phyloP scores from a whole-genome alignment of 2,113 vertebrate species.

The Apistogramma diplotaenia region DNA sequence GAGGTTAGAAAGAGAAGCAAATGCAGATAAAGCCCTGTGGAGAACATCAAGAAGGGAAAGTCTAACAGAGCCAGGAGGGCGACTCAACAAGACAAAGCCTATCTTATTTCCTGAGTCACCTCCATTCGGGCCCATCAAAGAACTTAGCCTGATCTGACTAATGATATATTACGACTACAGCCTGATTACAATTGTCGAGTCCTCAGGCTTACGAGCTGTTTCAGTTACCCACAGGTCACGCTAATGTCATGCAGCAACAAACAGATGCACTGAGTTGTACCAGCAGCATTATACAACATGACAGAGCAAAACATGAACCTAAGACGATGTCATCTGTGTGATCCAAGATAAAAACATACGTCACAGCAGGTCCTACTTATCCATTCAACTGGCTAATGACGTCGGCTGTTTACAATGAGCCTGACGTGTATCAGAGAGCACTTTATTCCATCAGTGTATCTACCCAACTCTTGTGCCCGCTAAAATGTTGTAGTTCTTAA shows the following conservation, averaged over 20 bases:
- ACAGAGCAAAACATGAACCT: not conserved
- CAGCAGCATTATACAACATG: not conserved
- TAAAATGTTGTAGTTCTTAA: not conserved
- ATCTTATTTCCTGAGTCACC: conserved; percentile 43
- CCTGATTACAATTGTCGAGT: conserved; percentile 1
- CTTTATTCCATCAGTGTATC: not conserved
- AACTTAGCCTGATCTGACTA: conserved; percentile 65
- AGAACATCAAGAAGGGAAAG: conserved; percentile 4
- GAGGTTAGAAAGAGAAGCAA: not conserved
- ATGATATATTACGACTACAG: conserved; percentile 52
- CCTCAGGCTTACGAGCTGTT: conserved; percentile 4
- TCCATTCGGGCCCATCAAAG: conserved; percentile 56
- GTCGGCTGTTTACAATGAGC: not conserved
- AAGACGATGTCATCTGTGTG: conserved; percentile 7
- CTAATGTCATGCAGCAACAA: conserved; percentile 14
- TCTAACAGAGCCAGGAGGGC: conserved; percentile 33
- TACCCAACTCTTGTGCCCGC: not conserved
- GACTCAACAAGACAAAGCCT: conserved; percentile 3
- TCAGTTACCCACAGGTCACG: conserved; percentile 25
- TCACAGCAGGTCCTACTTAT: conserved; percentile 8
- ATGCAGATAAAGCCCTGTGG: not conserved
- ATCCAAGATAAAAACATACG: not conserved
- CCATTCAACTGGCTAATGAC: not conserved
- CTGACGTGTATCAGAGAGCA: not conserved
- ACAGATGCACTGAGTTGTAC: conserved; percentile 7